Base-by-base conservation (phyloP, 2,113 vertebrate species). In the Agapornis roseicollis region DNA sequence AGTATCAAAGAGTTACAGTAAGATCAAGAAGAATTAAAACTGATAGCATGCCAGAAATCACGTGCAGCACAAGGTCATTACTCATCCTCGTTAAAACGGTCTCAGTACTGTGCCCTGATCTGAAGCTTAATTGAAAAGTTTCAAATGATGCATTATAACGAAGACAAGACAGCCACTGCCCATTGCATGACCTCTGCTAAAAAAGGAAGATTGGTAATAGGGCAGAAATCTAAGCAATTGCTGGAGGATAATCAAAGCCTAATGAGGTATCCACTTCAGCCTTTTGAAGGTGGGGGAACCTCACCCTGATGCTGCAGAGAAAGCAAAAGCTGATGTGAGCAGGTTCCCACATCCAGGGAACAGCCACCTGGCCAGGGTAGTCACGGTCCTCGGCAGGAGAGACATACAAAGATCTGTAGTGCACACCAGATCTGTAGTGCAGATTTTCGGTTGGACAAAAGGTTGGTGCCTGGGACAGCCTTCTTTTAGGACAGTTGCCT, bases 11-110 rank as follows among this genome's bases (percentile, higher is more conserved):
- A 97, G 97, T 98, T 97, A 97, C 96, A 97, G 97, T 92, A 97
- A 98, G 97, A 98, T 98, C 97, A 98, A 98, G 98, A 98, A 98
- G 98, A 98, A 98, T 98, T 98, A 98, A 98, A 98, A 97, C 94
- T 97, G 98, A 98, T 97, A 98, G 97, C 95, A 96, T 97, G 97
- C 98, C 97, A 98, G 97, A 95, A 97, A 97, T 97, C 98, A 98
- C 95, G 96, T 98, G 98, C 97, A 96, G 95, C 89, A 97, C 98
- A 98, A 98, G 97, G 97, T 97, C 97, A 98, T 98, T 98, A 98
- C 97, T 98, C 95, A 94, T 95, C 92, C 98, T 98, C 89, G 96
- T 98, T 98, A 98, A 98, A 98, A 95, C 79, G 65, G 96, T 95
- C 96, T 98, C 96, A 97, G 96, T 97, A 97, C 97, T 94, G 90